Conservation (phyloP, 23 tunicate species). For the Botrylloides violaceus region DNA sequence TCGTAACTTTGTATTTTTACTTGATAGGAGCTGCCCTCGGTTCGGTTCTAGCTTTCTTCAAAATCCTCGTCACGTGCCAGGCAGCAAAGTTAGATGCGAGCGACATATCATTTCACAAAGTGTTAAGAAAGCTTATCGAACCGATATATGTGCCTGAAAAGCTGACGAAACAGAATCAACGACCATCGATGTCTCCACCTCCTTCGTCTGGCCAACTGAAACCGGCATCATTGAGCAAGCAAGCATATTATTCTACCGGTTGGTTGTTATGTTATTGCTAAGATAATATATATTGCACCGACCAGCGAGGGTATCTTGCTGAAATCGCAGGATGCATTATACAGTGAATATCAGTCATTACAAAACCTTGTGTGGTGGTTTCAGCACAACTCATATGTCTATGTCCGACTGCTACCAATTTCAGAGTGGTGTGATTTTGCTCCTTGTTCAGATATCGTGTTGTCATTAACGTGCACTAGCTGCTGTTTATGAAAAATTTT, state of each 20-base stretch:
- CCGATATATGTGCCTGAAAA: conserved; percentile 58
- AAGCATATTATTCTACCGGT: conserved; percentile 95
- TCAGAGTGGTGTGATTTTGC: no score
- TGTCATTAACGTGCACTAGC: no score
- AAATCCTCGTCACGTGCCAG: conserved; percentile 40
- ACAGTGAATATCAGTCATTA: no score
- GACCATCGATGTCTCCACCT: conserved; percentile 21
- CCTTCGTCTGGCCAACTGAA: conserved; percentile 12
- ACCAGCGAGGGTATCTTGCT: no score
- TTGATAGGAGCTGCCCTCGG: conserved; percentile 57
- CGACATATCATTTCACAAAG: conserved; percentile 63
- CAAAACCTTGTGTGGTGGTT: no score
- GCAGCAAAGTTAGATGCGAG: conserved; percentile 23
- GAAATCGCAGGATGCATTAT: no score
- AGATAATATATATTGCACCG: no score
- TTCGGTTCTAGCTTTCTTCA: conserved; percentile 65
- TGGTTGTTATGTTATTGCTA: no score
- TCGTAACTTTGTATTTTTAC: neutral
- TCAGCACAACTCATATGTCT: no score
- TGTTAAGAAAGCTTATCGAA: conserved; percentile 71
- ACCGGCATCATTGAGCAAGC: conserved; percentile 45
- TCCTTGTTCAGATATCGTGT: no score
- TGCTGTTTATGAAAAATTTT: no score
- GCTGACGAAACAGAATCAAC: neutral
- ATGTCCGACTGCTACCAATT: no score